These are phyloP conservation scores for Alviniconcha marisindica DNA, from an alignment of 1,140 invertebrate genomes.

Conservation along the genomic window DNA sequence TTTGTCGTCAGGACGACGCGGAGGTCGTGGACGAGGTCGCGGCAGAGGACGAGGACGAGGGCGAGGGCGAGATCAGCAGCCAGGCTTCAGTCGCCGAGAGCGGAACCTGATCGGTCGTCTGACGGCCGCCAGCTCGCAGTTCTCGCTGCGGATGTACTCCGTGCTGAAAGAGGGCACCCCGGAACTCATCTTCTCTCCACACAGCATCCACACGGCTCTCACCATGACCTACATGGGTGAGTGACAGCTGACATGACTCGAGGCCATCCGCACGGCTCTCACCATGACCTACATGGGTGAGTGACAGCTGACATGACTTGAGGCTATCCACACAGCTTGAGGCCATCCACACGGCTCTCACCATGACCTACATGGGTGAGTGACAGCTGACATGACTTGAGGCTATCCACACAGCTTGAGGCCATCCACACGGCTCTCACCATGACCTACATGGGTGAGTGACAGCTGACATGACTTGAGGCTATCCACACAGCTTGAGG, in stretches of 20 bases:
- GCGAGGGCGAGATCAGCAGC: not conserved
- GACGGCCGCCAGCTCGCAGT: not conserved
- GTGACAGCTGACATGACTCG: not conserved
- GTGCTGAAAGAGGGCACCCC: not conserved
- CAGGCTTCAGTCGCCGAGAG: not conserved
- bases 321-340: too few relatives aligned
- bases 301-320: too few relatives aligned
- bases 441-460: too few relatives aligned
- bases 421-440: too few relatives aligned
- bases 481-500: too few relatives aligned
- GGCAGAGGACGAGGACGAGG: not conserved
- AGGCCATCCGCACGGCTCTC: too few relatives aligned
- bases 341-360: slow-evolving; percentile 27
- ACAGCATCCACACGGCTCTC: slow-evolving; percentile 36
- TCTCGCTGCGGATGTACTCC: slow-evolving; percentile 27
- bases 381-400: not conserved
- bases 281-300: too few relatives aligned
- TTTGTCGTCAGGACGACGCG: not conserved
- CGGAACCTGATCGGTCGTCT: not conserved
- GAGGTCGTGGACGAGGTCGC: not conserved
- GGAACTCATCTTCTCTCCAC: slow-evolving; percentile 32
- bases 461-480: too few relatives aligned
- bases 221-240: slow-evolving; percentile 38
- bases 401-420: too few relatives aligned
- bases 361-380: slow-evolving; percentile 34